Base-by-base conservation (phyloP, 2,113 vertebrate genomes). In the Dendropsophus ebraccatus region DNA sequence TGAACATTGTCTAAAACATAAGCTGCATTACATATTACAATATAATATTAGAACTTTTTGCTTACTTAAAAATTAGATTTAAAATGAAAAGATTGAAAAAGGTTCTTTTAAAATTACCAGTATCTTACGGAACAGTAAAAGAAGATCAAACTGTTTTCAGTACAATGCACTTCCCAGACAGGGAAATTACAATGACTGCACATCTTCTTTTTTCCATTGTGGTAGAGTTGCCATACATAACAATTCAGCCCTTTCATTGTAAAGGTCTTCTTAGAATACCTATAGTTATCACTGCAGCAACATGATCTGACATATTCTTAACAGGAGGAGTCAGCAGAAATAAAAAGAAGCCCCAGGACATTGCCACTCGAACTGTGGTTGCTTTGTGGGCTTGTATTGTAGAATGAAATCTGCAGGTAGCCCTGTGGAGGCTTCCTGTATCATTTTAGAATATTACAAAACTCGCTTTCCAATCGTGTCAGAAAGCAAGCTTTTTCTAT, bases 271-370 rank as follows among this genome's bases (percentile, higher is more conserved):
- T 56, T 54, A 80, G 72, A 86, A 80, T 86, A 79, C 84, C 84
- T 73, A 86, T 86, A 80, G 84, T 86, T 86, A 86, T 86, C 76
- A 81, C 77, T 81, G 81, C 84, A 73, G 77, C 77, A 73, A 65
- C 84, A 81, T 80, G 77, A 86, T 73, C 84, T 86, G 84, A 86
- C 84, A 86, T 86, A 86, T 73, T 79, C 75, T 78, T 80, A 81
- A 81, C 84, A 72, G 77, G 77, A 86, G 50, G 65, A 72, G 84
- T 86, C 49, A 86, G 62, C 45, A 45, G 50, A 86, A 73, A 86
- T 73, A 86, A 80, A 86, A 81, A 86, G 84, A 80, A 81, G n/a
- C 84, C 50, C 65, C 77, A 86, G 65, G 84, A 86, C 23, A 86
- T 81, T 86, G 84, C 50, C 84, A 81, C 67, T 81, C 77, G 54